These are phyloP conservation scores for Baronia brevicornis DNA, from an alignment of 2,888 invertebrate genomes.

Conservation along the genomic window DNA sequence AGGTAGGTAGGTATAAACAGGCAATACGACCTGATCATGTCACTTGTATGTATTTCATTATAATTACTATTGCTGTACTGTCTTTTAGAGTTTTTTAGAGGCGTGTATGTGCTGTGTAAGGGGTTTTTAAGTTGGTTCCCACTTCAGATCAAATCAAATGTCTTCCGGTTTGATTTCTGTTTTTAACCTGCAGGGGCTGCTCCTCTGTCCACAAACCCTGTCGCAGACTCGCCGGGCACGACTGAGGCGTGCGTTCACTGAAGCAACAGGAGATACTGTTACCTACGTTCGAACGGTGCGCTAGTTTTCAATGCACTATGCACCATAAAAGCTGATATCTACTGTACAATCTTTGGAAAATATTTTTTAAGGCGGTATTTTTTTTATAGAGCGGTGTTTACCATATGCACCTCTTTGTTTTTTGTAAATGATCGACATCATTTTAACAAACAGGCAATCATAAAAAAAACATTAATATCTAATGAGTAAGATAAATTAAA, in stretches of 20 bases:
- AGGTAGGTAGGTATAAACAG: too few relatives aligned
- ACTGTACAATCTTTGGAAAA: constrained; percentile 71
- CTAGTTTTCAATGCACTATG: constrained; percentile 53
- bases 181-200: constrained; percentile 83
- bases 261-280: constrained; percentile 91
- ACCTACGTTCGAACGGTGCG: constrained; percentile 93
- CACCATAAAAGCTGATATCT: constrained; percentile 50
- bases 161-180: constrained; percentile 55
- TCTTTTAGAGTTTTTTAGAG: too few relatives aligned
- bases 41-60: too few relatives aligned
- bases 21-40: too few relatives aligned
- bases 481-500: too few relatives aligned
- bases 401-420: too few relatives aligned
- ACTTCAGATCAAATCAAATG: constrained; percentile 50
- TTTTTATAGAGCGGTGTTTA: too few relatives aligned
- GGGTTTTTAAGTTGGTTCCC: constrained; percentile 48
- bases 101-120: constrained; percentile 57
- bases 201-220: constrained; percentile 93
- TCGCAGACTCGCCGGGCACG: constrained; percentile 90
- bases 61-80: too few relatives aligned
- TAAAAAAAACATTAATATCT: too few relatives aligned
- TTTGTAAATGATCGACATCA: too few relatives aligned
- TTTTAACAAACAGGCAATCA: too few relatives aligned
- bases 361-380: too few relatives aligned
- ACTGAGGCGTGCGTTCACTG: constrained; percentile 91